Evolutionary conservation across 2,888 invertebrate species (phyloP).

Genomic region (Melanotus villosus): DNA sequence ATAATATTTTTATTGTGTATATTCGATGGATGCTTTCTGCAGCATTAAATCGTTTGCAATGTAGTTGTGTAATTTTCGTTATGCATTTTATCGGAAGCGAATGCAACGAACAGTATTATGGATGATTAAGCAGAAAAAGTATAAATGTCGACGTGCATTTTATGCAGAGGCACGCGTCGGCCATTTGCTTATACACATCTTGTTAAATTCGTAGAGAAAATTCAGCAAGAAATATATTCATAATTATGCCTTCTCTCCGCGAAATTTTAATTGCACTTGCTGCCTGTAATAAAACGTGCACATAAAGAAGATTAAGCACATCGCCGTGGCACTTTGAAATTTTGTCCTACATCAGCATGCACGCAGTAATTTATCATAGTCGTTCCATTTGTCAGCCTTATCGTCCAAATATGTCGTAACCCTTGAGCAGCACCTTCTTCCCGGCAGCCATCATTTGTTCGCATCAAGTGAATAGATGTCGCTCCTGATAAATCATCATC

Average conservation of each 20-base stretch:
- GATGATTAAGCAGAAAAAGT: too few species aligned
- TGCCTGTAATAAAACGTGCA: constrained; percentile 43
- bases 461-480: constrained; percentile 50
- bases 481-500: constrained; percentile 48
- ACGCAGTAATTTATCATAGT: constrained; percentile 54
- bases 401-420: constrained; percentile 51
- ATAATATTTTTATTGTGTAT: too few species aligned
- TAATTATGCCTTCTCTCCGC: constrained; percentile 41
- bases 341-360: constrained; percentile 50
- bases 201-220: constrained; percentile 27
- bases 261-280: constrained; percentile 44
- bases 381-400: constrained; percentile 57
- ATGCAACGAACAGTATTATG: too few species aligned
- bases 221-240: constrained; percentile 31
- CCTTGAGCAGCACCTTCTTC: constrained; percentile 48
- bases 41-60: too few species aligned
- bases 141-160: not conserved
- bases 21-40: too few species aligned
- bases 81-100: too few species aligned
- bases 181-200: constrained; percentile 19
- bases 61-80: too few species aligned
- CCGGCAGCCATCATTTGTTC: constrained; percentile 51
- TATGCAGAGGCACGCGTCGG: not conserved
- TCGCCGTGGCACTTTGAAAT: constrained; percentile 44
- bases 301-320: constrained; percentile 48